Base-by-base conservation (phyloP, 2,888 invertebrate species). In the Lasioglossum leucozonium region DNA sequence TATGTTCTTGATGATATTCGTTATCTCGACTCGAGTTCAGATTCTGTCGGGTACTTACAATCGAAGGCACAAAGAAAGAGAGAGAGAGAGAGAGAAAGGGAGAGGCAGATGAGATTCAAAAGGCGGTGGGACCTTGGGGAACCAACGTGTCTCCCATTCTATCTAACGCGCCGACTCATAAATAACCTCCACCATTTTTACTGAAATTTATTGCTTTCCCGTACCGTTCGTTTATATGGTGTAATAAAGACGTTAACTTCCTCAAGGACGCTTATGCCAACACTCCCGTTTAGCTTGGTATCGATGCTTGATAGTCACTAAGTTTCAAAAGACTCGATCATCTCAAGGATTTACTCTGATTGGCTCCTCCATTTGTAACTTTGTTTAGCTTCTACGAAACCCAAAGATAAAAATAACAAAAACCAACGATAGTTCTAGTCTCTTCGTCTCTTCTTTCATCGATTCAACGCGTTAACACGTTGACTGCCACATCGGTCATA, bases 171-270 rank as follows among this genome's bases (percentile, higher is more conserved):
- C 34, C 65, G 34, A 65, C 34, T 34, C 65, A 65, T 65, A 65
- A 65, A 65, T 65, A 30, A 34, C 65, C 18, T 65, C 34, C 22
- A 65, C 34, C 8, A 65, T 65, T 65, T 65, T 34, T 34, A 30
- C 65, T 22, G 22, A 30, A 65, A 34, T 65, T 65, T 65, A 65
- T 65, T 34, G 65, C 65, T 34, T 34, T 65, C 65, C 65, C 34
- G 65, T 65, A 34, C 30, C 30, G 18, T 65, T 65, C 26, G 18
- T 34, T 30, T 65, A 65, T 34, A 65, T 34, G 65, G 26, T 30
- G 47, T 77, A 58, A 65, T 65, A 65, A 34, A 65, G 65, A 65
- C 34, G 10, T 65, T 65, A 65, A 22, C 65, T 18, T 65, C 16
- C 30, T 30, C 65, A 34, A 65, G 65, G 34, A 65, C 34, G 2